Conservation (phyloP, 2,888 invertebrate genomes). For the Amblyjoppa proteus region DNA sequence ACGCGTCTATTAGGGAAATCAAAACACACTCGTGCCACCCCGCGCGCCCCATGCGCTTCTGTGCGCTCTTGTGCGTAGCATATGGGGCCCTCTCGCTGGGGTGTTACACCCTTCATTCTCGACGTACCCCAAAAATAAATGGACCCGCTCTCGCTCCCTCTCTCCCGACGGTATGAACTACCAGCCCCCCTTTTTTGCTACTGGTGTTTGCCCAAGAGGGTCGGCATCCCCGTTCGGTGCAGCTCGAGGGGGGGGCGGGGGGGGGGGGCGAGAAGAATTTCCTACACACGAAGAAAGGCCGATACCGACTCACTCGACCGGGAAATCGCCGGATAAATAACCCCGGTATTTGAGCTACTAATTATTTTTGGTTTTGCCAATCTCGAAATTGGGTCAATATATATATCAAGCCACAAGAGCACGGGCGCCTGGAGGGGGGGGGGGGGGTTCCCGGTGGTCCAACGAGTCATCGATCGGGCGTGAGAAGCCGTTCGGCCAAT, state of each 20-base stretch:
- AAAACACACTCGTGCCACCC: constrained; percentile 81
- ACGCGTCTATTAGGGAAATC: constrained; percentile 83
- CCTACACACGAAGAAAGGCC: constrained; percentile 22
- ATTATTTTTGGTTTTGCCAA: constrained; percentile 81
- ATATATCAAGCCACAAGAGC: not conserved
- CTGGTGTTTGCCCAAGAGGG: constrained; percentile 71
- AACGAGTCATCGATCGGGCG: constrained; percentile 35
- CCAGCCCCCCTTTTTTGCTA: constrained; percentile 51
- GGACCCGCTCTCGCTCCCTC: constrained; percentile 75
- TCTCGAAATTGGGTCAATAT: constrained; percentile 75
- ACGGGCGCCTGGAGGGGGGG: not conserved
- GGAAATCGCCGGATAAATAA: constrained; percentile 82
- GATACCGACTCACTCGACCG: constrained; percentile 77
- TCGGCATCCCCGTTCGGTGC: constrained; percentile 56
- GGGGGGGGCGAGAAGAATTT: not conserved
- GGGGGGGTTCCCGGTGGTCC: constrained; percentile 5
- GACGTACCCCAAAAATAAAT: constrained; percentile 82
- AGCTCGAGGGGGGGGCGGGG: constrained; percentile 49
- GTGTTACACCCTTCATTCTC: constrained; percentile 70
- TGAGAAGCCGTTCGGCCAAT: constrained; percentile 39
- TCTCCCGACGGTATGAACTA: constrained; percentile 60
- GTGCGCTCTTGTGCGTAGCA: constrained; percentile 78
- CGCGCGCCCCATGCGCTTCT: constrained; percentile 59
- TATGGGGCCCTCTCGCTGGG: constrained; percentile 81
- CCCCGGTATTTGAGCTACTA: constrained; percentile 80